phyloP scores from a whole-genome alignment of 2,797 vertebrate species.

The Mormyrus hasselquistii region DNA sequence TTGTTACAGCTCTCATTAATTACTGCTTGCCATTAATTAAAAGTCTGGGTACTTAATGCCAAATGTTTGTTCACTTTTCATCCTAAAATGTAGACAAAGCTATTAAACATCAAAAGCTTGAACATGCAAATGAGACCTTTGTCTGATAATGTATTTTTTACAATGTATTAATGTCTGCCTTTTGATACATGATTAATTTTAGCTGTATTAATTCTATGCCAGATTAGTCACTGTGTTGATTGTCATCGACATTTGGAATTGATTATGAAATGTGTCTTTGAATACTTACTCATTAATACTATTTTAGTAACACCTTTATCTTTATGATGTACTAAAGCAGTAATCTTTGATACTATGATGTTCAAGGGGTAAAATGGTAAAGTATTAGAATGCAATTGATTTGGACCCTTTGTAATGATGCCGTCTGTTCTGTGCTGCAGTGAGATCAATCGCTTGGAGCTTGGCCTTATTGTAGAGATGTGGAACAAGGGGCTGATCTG shows the following conservation, averaged over 20 bases:
- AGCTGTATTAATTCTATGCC: background rate
- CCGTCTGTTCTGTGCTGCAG: slow-evolving; percentile 57
- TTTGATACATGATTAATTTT: slow-evolving; percentile 4
- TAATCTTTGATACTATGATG: background rate
- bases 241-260: background rate
- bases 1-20: slow-evolving; percentile 3
- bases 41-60: background rate
- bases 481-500: slow-evolving; percentile 98
- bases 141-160: slow-evolving; percentile 1
- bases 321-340: background rate
- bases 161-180: background rate
- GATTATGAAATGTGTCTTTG: background rate
- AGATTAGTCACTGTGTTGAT: background rate
- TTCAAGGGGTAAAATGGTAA: background rate
- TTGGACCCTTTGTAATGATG: slow-evolving; percentile 27
- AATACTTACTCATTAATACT: background rate
- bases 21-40: slow-evolving; percentile 16
- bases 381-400: background rate
- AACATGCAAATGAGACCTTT: slow-evolving; percentile 8
- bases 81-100: background rate
- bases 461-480: slow-evolving; percentile 90
- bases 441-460: slow-evolving; percentile 87
- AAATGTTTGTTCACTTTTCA: background rate
- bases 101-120: background rate
- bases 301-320: background rate